Evolutionary conservation across 30 jellyfish, hydroid and myxozoan species (phyloP).

Genomic region (Cassiopea andromeda): DNA sequence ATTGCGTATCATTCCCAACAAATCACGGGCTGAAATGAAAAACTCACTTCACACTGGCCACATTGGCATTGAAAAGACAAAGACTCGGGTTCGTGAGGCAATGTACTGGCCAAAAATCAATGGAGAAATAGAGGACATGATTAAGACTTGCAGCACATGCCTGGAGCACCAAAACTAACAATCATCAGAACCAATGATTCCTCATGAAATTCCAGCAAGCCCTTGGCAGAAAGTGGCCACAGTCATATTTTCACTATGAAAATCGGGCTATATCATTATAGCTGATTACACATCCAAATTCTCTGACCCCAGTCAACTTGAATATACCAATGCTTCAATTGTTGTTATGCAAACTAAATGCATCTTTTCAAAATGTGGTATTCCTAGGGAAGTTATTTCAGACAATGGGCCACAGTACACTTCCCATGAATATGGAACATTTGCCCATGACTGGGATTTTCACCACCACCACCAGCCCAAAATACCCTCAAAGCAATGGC

Average conservation of each 20-base stretch:
- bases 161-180: conserved; percentile 52
- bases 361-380: conserved; percentile 50
- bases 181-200: conserved; percentile 51
- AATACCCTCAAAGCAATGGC: conserved; percentile 33
- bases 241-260: conserved; percentile 43
- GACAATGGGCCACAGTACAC: conserved; percentile 20
- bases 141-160: conserved; percentile 47
- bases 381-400: conserved; percentile 24
- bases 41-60: too few species aligned
- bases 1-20: conserved; percentile 25
- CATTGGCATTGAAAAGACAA: too few species aligned
- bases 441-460: background rate
- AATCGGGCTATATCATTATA: conserved; percentile 27
- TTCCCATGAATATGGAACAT: background rate
- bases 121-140: too few species aligned
- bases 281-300: conserved; percentile 69
- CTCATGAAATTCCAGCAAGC: conserved; percentile 47
- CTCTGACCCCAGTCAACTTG: conserved; percentile 60
- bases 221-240: conserved; percentile 69
- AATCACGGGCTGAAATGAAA: conserved; percentile 5
- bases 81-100: too few species aligned
- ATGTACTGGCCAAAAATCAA: too few species aligned
- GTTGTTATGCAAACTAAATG: conserved; percentile 42
- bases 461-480: conserved; percentile 11
- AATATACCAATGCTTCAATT: conserved; percentile 31